A percentile compares a stretch with the other conserved stretches of the same genome.
Conservation (phyloP, 2,888 invertebrate species). For the Cosmia pyralina region DNA sequence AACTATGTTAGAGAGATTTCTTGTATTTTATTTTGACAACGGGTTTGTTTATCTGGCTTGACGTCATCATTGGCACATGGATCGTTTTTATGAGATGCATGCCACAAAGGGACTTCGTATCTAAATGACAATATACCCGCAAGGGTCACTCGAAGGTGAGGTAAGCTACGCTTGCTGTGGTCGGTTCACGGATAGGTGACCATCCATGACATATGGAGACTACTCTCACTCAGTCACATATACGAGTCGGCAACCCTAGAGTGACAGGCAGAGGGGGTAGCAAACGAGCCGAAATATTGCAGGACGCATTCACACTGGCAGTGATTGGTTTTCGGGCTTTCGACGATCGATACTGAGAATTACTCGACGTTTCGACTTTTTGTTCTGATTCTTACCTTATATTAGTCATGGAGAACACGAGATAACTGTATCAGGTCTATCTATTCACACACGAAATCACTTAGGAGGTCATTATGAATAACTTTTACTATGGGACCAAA, state of each 20-base stretch:
- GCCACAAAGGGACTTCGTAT: not conserved
- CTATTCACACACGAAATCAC: too few species aligned
- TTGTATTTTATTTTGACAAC: not conserved
- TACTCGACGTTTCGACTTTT: not conserved
- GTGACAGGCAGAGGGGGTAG: conserved; percentile 40
- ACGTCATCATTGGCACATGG: not conserved
- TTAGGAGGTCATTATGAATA: too few species aligned
- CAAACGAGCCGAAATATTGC: conserved; percentile 57
- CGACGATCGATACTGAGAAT: conserved; percentile 17
- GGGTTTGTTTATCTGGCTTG: not conserved
- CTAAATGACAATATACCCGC: not conserved
- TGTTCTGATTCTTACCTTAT: not conserved
- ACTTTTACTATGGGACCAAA: too few species aligned
- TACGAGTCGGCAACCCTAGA: conserved; percentile 44
- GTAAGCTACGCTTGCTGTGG: not conserved
- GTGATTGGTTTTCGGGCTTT: conserved; percentile 61
- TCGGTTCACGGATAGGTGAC: not conserved
- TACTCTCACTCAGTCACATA: not conserved
- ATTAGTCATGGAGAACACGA: not conserved
- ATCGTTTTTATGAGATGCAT: too few species aligned
- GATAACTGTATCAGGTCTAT: too few species aligned
- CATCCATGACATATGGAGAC: not conserved
- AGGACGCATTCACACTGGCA: conserved; percentile 47
- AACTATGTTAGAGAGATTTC: not conserved
- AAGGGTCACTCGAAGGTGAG: not conserved